phyloP scores from a whole-genome alignment of 1,140 invertebrate genomes.

The Drosophila pseudoobscura region DNA sequence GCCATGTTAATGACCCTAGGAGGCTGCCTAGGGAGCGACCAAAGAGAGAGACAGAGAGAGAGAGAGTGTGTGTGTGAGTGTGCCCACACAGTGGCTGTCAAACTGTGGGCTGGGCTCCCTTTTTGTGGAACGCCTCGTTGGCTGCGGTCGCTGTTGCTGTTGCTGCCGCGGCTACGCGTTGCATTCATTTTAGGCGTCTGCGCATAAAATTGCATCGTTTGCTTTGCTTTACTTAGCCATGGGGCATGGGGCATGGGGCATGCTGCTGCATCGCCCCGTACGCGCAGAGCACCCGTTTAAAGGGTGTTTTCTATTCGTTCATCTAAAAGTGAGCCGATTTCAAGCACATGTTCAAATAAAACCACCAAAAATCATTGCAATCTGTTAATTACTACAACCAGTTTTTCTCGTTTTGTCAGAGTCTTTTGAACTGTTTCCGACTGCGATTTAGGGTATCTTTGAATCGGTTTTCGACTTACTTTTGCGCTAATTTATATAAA shows the following conservation, averaged over 20 bases:
- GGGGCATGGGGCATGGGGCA: conserved; percentile 31
- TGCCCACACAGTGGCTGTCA: conserved; percentile 47
- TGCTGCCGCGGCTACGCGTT: conserved; percentile 57
- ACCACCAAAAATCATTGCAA: too few relatives aligned
- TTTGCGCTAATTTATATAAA: conserved; percentile 78
- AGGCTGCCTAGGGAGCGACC: conserved; percentile 57
- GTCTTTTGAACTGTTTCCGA: too few relatives aligned
- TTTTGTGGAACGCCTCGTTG: conserved; percentile 69
- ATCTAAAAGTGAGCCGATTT: conserved; percentile 3
- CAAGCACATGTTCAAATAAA: too few relatives aligned
- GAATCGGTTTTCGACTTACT: not conserved
- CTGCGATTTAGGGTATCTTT: too few relatives aligned
- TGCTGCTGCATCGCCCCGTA: conserved; percentile 23
- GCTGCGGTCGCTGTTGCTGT: conserved; percentile 27
- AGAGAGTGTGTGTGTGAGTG: conserved; percentile 2
- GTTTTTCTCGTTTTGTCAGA: too few relatives aligned
- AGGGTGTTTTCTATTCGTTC: not conserved
- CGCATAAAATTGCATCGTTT: conserved; percentile 78
- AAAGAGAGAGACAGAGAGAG: not conserved
- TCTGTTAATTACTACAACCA: too few relatives aligned
- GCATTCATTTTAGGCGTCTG: conserved; percentile 81
- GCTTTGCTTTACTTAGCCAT: conserved; percentile 39
- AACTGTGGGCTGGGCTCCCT: conserved; percentile 47
- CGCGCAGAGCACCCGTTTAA: too few relatives aligned
- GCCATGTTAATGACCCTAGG: conserved; percentile 78